Conservation (phyloP, 2,888 invertebrate genomes). For the Steinernema scapterisci region DNA sequence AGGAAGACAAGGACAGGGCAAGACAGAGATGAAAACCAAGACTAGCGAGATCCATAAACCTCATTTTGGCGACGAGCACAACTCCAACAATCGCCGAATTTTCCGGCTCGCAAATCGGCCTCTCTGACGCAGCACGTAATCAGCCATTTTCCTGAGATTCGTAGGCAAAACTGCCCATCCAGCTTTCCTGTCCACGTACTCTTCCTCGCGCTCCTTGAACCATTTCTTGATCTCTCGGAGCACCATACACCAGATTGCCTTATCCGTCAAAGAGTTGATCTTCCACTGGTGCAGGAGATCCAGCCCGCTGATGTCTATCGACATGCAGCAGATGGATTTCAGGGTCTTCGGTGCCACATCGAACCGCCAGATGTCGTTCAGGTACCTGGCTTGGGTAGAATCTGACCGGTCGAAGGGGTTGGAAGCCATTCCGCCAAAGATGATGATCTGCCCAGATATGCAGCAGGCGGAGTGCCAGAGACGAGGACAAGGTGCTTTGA, state of each 20-base stretch:
- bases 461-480: conserved; percentile 27
- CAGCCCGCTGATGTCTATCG: not conserved
- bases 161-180: not conserved
- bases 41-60: not conserved
- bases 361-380: conserved; percentile 22
- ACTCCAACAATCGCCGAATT: conserved; percentile 1
- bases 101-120: not conserved
- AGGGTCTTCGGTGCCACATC: conserved; percentile 10
- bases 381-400: not conserved
- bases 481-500: conserved; percentile 6
- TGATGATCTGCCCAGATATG: conserved; percentile 4
- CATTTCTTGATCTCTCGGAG: conserved; percentile 7
- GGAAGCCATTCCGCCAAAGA: conserved; percentile 19
- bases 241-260: not conserved
- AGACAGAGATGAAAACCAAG: not conserved
- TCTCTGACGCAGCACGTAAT: not conserved
- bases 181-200: not conserved
- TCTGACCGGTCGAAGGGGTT: conserved; percentile 23
- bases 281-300: not conserved
- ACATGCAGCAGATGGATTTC: not conserved
- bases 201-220: not conserved
- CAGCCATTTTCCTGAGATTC: not conserved
- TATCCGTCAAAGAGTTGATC: conserved; percentile 1
- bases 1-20: too few relatives aligned
- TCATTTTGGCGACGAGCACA: conserved; percentile 3